Percentiles rank a stretch among this genome's conserved stretches.
phyloP scores from a whole-genome alignment of 2,113 vertebrate species.

The Scophthalmus maximus region DNA sequence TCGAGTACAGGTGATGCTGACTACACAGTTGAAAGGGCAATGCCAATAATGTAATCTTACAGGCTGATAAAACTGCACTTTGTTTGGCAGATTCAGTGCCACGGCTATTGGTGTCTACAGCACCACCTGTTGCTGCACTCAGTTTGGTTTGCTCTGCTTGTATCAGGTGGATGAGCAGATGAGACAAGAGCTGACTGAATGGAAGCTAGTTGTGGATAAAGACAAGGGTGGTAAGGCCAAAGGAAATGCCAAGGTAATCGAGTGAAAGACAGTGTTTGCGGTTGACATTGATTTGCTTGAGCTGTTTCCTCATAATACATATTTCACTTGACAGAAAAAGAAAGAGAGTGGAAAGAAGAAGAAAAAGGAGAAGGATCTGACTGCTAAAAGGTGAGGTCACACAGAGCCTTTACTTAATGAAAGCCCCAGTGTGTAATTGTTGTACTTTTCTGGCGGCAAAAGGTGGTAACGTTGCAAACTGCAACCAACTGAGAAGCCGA shows the following conservation, averaged over 20 bases:
- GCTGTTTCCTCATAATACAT: neutral
- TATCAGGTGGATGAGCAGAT: slow-evolving; percentile 87
- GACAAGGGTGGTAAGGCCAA: slow-evolving; percentile 77
- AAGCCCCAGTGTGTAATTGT: too few relatives aligned
- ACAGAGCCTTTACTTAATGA: neutral
- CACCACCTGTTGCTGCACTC: neutral
- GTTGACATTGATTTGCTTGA: neutral
- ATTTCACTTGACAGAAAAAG: slow-evolving; percentile 77
- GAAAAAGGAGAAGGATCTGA: slow-evolving; percentile 88
- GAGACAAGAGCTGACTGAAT: slow-evolving; percentile 84
- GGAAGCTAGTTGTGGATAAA: slow-evolving; percentile 82
- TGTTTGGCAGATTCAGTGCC: too few relatives aligned
- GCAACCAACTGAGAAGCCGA: too few relatives aligned
- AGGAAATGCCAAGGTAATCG: slow-evolving; percentile 71
- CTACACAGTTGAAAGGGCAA: neutral
- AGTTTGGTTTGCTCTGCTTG: neutral
- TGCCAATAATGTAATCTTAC: neutral
- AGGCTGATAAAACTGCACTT: neutral
- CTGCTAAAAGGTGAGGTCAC: slow-evolving; percentile 82
- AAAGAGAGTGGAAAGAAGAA: slow-evolving; percentile 84
- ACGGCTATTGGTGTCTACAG: neutral
- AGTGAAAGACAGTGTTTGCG: neutral
- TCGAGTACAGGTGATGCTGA: slow-evolving; percentile 77
- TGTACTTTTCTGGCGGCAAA: too few relatives aligned
- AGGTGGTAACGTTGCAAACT: too few relatives aligned